These are phyloP conservation scores for Aphelocoma coerulescens DNA, from an alignment of 2,113 vertebrate species.

Conservation along the genomic window DNA sequence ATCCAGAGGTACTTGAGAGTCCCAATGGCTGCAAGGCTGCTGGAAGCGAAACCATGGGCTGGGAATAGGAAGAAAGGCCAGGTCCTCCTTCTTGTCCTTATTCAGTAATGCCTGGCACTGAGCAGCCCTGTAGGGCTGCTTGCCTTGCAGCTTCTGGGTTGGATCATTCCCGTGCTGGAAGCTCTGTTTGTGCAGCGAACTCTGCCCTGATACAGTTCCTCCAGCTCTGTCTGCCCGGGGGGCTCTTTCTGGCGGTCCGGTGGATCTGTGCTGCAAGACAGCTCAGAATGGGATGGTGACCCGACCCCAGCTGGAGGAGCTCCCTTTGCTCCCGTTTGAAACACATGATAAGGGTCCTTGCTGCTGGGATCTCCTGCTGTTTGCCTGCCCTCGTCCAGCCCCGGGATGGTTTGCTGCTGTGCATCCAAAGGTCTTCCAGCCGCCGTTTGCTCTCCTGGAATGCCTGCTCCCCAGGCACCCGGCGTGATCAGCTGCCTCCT, in stretches of 20 bases:
- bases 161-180: not conserved
- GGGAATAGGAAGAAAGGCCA: accelerated
- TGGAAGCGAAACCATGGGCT: not conserved
- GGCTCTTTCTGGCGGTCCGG: accelerated
- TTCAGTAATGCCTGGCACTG: not conserved
- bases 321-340: not conserved
- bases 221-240: not conserved
- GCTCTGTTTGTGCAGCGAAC: not conserved
- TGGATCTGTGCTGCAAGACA: not conserved
- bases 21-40: not conserved
- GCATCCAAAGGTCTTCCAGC: not conserved
- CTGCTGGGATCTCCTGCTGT: not conserved
- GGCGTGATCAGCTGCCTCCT: not conserved
- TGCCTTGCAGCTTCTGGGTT: not conserved
- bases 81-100: not conserved
- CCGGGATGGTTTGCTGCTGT: not conserved
- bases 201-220: not conserved
- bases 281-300: not conserved
- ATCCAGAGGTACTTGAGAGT: not conserved
- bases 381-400: not conserved
- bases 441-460: accelerated
- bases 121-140: not conserved
- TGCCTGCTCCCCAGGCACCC: accelerated
- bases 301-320: not conserved
- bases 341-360: not conserved